Base-by-base conservation (phyloP, 2,113 vertebrate genomes). In the Nycticryphes semicollaris region DNA sequence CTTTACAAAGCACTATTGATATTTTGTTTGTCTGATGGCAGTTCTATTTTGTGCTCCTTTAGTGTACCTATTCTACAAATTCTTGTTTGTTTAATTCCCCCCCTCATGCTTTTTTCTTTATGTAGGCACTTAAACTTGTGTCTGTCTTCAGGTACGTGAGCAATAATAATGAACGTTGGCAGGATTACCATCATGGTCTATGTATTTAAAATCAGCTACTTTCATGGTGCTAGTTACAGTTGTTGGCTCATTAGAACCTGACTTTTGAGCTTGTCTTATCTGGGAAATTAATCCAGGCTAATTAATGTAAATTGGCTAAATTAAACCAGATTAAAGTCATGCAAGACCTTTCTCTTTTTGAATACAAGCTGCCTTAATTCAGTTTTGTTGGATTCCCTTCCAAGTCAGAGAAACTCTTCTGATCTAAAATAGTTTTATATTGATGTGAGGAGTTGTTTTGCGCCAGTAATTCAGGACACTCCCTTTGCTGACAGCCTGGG, bases 211-310 rank as follows among this genome's bases (percentile, higher is more conserved):
- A 68, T 64, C 39, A 82, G 4, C 60, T 64, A 4, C 50, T 79
- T 82, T 37, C 73, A 25, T 73, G 64, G 31, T 57, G 33, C 28
- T 66, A 22, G 14, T 24, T 57, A 30, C 18, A 88, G 50, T 35
- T 76, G 45, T 14, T 80, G 87, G 62, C 69, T 79, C 25, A 63
- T 25, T 28, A 31, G 76, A 94, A 85, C 3, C 9, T 83, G 75
- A 66, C n/a, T 93, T 84, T 72, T 72, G 10, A 84, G 30, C 16
- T 89, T 77, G 4, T 70, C 53, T 92, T 87, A 57, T 79, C 74
- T 87, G 45, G 41, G 50, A 95, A 91, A 85, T 90, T 80, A 80
- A 70, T 96, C 67, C 16, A 41, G 45, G 63, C n/a, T 90, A 93
- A 87, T 53, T 81, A 39, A 64, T 79, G 19, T 63, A 96, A 73